Evolutionary conservation across 2,113 vertebrate genomes (phyloP).

Genomic region (Pygoscelis adeliae): DNA sequence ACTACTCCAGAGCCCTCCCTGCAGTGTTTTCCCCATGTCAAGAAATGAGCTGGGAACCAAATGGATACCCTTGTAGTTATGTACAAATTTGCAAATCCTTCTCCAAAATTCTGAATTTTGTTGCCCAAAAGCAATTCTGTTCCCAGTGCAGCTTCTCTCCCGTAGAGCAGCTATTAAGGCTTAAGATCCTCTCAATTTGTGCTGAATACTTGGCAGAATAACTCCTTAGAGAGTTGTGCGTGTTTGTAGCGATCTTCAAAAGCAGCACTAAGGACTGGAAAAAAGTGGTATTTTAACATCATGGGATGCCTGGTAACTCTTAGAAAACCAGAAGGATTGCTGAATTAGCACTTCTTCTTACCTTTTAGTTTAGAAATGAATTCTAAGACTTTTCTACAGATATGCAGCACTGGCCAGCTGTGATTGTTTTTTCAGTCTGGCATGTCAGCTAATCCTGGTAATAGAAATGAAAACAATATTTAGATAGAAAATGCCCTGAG

Average conservation of each 20-base stretch:
- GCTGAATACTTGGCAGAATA: not conserved
- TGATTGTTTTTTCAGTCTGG: not conserved
- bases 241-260: slow-evolving; percentile 23
- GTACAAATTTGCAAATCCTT: not conserved
- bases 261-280: not conserved
- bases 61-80: not conserved
- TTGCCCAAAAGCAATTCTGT: not conserved
- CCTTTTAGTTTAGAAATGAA: not conserved
- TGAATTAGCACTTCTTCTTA: not conserved
- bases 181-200: not conserved
- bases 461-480: not conserved
- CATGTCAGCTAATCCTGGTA: not conserved
- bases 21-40: not conserved
- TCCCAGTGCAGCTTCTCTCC: not conserved
- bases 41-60: not conserved
- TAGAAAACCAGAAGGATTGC: not conserved
- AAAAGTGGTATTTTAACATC: not conserved
- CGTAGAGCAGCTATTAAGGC: not conserved
- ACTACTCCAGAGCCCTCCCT: not conserved
- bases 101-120: not conserved
- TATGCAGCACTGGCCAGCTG: not conserved
- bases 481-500: not conserved
- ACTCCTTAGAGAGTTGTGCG: not conserved
- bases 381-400: not conserved
- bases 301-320: not conserved